Conservation (phyloP, 1,140 invertebrate species). For the Microplitis mediator region DNA sequence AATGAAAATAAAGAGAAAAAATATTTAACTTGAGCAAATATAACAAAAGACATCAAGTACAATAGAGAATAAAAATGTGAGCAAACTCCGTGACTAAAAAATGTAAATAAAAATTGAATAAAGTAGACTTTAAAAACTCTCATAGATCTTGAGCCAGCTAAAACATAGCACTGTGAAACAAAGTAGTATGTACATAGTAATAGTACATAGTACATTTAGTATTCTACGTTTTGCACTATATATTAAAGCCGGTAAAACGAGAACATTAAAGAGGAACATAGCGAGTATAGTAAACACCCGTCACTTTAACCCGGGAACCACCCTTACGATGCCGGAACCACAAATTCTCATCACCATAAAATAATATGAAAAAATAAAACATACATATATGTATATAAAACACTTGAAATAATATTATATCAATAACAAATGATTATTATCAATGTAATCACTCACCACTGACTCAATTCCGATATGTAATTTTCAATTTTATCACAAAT, state of each 20-base stretch:
- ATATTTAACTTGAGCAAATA: too few species aligned
- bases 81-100: too few species aligned
- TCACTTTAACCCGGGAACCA: constrained; percentile 32
- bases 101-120: too few species aligned
- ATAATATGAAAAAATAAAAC: constrained; percentile 28
- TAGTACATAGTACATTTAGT: background rate
- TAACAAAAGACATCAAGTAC: too few species aligned
- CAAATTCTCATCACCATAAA: background rate
- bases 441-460: constrained; percentile 64
- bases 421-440: constrained; percentile 14
- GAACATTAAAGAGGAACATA: background rate
- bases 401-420: too few species aligned
- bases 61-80: too few species aligned
- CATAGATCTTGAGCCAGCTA: too few species aligned
- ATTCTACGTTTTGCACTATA: background rate
- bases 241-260: background rate
- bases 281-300: constrained; percentile 34
- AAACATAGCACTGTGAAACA: too few species aligned
- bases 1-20: too few species aligned
- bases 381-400: constrained; percentile 8
- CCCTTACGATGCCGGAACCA: constrained; percentile 25
- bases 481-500: constrained; percentile 71
- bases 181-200: too few species aligned
- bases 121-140: too few species aligned
- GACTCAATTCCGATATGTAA: constrained; percentile 70